phyloP scores from a whole-genome alignment of 2,113 vertebrate species.

The Hydrolagus affinis region DNA sequence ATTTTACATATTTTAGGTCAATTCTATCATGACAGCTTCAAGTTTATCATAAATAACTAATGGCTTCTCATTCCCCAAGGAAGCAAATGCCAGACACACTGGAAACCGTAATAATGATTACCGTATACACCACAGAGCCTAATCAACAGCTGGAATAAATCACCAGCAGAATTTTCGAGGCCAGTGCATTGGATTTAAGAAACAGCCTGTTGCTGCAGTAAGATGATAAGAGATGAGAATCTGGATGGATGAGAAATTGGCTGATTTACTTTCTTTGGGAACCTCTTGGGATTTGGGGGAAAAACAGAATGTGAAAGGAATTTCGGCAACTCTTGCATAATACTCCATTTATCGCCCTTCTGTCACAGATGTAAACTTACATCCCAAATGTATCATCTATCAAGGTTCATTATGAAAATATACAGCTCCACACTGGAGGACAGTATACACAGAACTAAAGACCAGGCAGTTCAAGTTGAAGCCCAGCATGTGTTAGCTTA shows the following conservation, averaged over 20 bases:
- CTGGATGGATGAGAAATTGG: too few species aligned
- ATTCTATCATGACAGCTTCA: background rate
- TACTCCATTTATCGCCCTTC: background rate
- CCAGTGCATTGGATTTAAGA: too few species aligned
- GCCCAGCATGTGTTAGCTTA: background rate
- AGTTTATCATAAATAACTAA: background rate
- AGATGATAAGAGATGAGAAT: too few species aligned
- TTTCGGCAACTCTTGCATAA: background rate
- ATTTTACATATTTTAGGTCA: background rate
- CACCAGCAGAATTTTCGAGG: too few species aligned
- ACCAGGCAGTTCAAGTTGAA: background rate
- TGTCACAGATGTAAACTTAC: background rate
- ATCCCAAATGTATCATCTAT: background rate
- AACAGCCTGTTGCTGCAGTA: too few species aligned
- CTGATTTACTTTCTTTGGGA: too few species aligned
- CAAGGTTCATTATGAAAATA: background rate
- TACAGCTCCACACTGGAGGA: too few species aligned
- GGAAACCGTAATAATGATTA: background rate
- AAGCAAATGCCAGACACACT: background rate
- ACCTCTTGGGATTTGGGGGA: too few species aligned
- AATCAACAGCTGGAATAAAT: too few species aligned
- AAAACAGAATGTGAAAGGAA: too few species aligned
- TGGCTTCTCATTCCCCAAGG: too few species aligned
- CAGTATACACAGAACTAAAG: background rate
- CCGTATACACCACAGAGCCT: too few species aligned